A percentile compares a stretch with the other conserved stretches of the same genome.
phyloP scores from a whole-genome alignment of 2,797 vertebrate species.

The Gouania willdenowi region DNA sequence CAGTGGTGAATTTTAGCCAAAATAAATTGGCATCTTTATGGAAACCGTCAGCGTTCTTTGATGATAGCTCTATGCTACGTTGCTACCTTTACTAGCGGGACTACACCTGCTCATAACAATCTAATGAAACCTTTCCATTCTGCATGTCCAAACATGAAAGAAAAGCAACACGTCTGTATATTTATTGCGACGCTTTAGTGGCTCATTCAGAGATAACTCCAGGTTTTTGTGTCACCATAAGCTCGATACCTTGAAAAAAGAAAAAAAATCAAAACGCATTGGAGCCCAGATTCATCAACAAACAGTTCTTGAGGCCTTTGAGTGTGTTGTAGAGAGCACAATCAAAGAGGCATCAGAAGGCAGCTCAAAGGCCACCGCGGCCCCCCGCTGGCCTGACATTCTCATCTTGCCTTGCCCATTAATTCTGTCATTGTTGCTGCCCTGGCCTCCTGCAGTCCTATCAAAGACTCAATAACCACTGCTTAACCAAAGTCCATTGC shows the following conservation, averaged over 20 bases:
- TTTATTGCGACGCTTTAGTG: conserved; percentile 1
- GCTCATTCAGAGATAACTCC: conserved; percentile 36
- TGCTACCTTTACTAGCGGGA: no score
- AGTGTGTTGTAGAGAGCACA: conserved; percentile 56
- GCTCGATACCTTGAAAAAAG: conserved; percentile 23
- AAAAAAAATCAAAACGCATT: conserved; percentile 30
- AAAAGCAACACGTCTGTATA: no score
- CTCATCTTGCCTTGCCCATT: conserved; percentile 78
- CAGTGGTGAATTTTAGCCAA: no score
- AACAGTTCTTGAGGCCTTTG: conserved; percentile 67
- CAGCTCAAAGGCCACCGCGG: conserved; percentile 70
- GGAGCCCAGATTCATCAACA: conserved; percentile 54
- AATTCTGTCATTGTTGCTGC: conserved; percentile 81
- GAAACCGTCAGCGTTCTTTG: no score
- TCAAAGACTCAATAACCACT: conserved; percentile 80
- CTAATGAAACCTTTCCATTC: no score
- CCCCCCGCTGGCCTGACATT: conserved; percentile 77
- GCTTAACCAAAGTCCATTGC: conserved; percentile 75
- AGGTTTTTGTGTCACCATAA: conserved; percentile 11
- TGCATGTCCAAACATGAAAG: no score
- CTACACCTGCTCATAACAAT: no score
- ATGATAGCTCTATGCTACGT: no score
- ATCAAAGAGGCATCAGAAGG: conserved; percentile 66
- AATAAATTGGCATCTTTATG: no score
- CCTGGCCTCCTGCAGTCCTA: conserved; percentile 77